Conservation (phyloP, 2,113 vertebrate genomes). For the Forbesichthys papilliferus region DNA sequence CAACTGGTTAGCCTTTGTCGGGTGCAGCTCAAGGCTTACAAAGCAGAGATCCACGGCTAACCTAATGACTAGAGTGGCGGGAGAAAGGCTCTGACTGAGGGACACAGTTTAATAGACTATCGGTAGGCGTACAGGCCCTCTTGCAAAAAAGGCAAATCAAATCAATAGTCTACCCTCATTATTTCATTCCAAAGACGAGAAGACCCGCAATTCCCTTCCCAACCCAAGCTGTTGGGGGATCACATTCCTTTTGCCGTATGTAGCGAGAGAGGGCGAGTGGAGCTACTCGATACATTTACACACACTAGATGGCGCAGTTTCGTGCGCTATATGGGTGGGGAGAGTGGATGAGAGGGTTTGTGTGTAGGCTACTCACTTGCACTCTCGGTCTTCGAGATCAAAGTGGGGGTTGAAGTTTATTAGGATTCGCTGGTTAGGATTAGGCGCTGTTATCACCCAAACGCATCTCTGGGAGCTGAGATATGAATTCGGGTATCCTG, state of each 20-base stretch:
- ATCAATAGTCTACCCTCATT: conserved; percentile 23
- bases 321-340: conserved; percentile 50
- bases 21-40: conserved; percentile 30
- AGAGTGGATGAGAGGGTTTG: not conserved
- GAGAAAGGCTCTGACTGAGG: not conserved
- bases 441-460: conserved; percentile 95
- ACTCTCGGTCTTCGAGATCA: conserved; percentile 96
- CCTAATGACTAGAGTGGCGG: not conserved
- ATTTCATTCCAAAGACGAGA: conserved; percentile 35
- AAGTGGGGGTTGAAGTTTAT: conserved; percentile 99
- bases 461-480: conserved; percentile 88
- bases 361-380: conserved; percentile 86
- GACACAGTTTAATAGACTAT: not conserved
- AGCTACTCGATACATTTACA: not conserved
- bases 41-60: conserved; percentile 41
- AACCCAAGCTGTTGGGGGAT: conserved; percentile 26
- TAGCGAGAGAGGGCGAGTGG: conserved; percentile 10
- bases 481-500: conserved; percentile 92
- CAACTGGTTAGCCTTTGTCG: conserved; percentile 53
- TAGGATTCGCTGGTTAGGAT: conserved; percentile 92
- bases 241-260: conserved; percentile 40
- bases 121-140: not conserved
- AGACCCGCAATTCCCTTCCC: conserved; percentile 30
- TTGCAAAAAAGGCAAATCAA: not conserved
- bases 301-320: conserved; percentile 77